phyloP scores from a whole-genome alignment of 2,888 invertebrate genomes.

The Biston stratarius region DNA sequence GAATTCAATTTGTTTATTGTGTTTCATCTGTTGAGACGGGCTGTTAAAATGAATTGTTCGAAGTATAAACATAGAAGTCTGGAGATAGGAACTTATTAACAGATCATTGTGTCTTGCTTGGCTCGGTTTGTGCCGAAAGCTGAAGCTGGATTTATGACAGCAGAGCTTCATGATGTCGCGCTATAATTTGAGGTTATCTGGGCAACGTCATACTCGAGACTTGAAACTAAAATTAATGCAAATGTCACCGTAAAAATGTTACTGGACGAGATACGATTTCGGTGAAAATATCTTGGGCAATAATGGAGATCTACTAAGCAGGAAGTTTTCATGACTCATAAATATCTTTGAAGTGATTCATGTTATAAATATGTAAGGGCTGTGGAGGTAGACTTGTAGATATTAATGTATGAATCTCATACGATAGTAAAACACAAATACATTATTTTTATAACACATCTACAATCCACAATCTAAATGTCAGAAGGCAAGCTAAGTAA shows the following conservation, averaged over 20 bases:
- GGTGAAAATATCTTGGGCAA: slow-evolving; percentile 22
- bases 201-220: slow-evolving; percentile 27
- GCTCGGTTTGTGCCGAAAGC: slow-evolving; percentile 36
- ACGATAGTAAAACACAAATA: background rate
- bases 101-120: slow-evolving; percentile 36
- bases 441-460: background rate
- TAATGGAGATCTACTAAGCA: slow-evolving; percentile 28
- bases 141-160: slow-evolving; percentile 43
- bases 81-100: slow-evolving; percentile 41
- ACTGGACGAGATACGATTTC: slow-evolving; percentile 34
- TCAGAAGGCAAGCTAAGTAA: slow-evolving; percentile 1
- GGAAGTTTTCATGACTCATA: slow-evolving; percentile 21
- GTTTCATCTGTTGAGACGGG: slow-evolving; percentile 1
- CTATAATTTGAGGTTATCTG: slow-evolving; percentile 45
- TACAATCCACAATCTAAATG: background rate
- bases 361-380: slow-evolving; percentile 7
- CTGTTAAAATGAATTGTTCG: slow-evolving; percentile 19
- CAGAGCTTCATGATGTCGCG: slow-evolving; percentile 40
- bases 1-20: slow-evolving; percentile 13
- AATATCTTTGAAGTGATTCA: slow-evolving; percentile 17
- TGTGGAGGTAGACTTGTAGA: slow-evolving; percentile 1
- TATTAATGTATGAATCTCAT: slow-evolving; percentile 5
- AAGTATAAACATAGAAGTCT: slow-evolving; percentile 29
- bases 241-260: slow-evolving; percentile 39
- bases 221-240: slow-evolving; percentile 37